These are phyloP conservation scores for Pycnonotus jocosus DNA, from an alignment of 2,113 vertebrate genomes.

Conservation along the genomic window DNA sequence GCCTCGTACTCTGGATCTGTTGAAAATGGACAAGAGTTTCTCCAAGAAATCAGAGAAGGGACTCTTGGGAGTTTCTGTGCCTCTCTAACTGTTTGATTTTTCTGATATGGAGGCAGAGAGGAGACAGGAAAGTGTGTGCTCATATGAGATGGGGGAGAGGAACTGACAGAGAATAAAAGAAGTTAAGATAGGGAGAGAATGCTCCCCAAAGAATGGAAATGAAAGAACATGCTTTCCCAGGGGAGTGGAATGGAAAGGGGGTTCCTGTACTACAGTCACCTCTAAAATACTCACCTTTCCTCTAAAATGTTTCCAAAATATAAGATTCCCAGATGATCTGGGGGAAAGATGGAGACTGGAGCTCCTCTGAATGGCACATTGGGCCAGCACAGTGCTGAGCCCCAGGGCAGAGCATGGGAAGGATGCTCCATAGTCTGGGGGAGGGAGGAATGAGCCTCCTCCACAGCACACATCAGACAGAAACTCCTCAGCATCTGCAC, in stretches of 20 bases:
- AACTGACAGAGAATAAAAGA: neutral
- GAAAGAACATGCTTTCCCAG: neutral
- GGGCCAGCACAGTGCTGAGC: neutral
- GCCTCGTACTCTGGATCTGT: neutral
- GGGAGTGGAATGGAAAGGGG: neutral
- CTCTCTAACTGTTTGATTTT: neutral
- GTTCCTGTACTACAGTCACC: neutral
- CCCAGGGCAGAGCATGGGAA: neutral
- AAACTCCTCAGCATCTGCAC: neutral
- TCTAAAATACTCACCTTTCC: neutral
- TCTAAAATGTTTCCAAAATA: neutral
- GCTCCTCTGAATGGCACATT: neutral
- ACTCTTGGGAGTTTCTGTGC: neutral
- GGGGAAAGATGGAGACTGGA: neutral
- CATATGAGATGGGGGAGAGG: neutral
- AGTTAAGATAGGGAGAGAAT: neutral
- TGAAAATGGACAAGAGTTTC: neutral
- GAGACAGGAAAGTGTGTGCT: neutral
- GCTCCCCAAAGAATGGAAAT: neutral
- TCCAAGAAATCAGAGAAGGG: neutral
- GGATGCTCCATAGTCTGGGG: rapidly evolving
- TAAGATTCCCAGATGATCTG: neutral
- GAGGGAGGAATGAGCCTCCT: neutral
- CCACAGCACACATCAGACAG: neutral
- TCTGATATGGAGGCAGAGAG: neutral